Evolutionary conservation across 1,140 invertebrate species (phyloP), one percentile per base, ranked within the genome.

Genomic region (Tetragnatha versicolor): DNA sequence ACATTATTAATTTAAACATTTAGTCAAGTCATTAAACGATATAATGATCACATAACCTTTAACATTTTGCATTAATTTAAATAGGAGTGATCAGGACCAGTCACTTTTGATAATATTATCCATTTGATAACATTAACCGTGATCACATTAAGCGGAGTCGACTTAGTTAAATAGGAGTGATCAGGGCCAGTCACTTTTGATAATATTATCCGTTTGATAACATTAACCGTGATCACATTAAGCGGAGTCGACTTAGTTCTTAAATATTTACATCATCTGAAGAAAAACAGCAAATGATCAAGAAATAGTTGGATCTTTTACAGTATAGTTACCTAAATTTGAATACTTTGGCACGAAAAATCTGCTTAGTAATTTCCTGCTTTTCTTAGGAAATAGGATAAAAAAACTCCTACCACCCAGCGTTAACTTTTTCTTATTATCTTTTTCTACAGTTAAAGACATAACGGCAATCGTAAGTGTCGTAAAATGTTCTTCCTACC

Each of bases 401-500:
- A 47, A 17, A 12, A 17, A 17, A 17, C 42, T 47, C 42, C 12
- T 47, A 47, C 42, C 12, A 47, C 42, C 42, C 12, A 47, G 2
- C 20, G 12, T 20, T 47, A 47, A 47, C 42, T 17, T 3, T 1
- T 20, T 17, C 42, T 47, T 47, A 29, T 33, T 33, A 3, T 35
- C 22, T 35, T 53, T 4, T 53, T 45, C 47, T 66, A 27, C 31
- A 77, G 73, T 37, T 31, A 7, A 66, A 9, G 60, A 65, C 2
- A 77, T 65, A 37, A 51, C 73, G 29, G 73, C 45, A 2, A 51
- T 65, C 42, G 9, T 77, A 10, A 77, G 60, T 22, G 61, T 77
- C 0, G 58, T 47, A 14, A 77, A 39, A n/a, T 77, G 73, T 55
- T 27, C 20, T 17, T 10, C n/a, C 17, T 65, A 65, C n/a, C 14